These are phyloP conservation scores for Acipenser oxyrinchus DNA, from an alignment of 2,797 vertebrate species.

Conservation along the genomic window DNA sequence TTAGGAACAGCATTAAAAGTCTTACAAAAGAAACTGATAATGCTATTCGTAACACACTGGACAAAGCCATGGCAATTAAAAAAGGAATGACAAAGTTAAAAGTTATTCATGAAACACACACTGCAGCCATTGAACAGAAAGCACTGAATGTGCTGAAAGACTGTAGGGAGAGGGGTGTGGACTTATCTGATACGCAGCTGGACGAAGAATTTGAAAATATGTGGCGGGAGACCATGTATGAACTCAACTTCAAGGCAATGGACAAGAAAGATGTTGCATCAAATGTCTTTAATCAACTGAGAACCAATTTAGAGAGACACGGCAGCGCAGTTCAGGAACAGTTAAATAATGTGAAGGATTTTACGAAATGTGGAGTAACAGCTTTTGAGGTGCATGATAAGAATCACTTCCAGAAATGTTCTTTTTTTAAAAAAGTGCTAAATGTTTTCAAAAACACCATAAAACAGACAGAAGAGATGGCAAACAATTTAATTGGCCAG, in stretches of 20 bases:
- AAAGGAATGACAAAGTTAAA: slow-evolving; percentile 19
- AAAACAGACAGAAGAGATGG: neutral
- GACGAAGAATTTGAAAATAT: slow-evolving; percentile 27
- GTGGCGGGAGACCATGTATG: slow-evolving; percentile 20
- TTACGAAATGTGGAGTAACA: too few species aligned
- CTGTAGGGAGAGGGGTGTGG: slow-evolving; percentile 1
- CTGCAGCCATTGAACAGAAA: slow-evolving; percentile 26
- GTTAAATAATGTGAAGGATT: neutral
- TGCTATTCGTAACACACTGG: slow-evolving; percentile 10
- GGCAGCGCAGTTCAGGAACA: slow-evolving; percentile 1
- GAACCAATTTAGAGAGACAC: neutral
- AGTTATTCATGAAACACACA: slow-evolving; percentile 20
- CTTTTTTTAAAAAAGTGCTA: too few species aligned
- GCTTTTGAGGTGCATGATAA: too few species aligned
- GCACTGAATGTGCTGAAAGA: slow-evolving; percentile 30
- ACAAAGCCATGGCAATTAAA: slow-evolving; percentile 12
- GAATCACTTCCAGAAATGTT: too few species aligned
- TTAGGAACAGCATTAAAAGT: slow-evolving; percentile 15
- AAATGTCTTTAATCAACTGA: slow-evolving; percentile 8
- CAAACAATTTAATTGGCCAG: neutral
- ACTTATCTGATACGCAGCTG: slow-evolving; percentile 22
- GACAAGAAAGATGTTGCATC: slow-evolving; percentile 16
- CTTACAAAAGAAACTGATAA: slow-evolving; percentile 31
- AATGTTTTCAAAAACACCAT: neutral
- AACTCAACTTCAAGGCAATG: slow-evolving; percentile 1